Evolutionary conservation across 2,797 vertebrate species (phyloP), one percentile per base, ranked within the genome.

Genomic region (Mormyrops attenuatus): DNA sequence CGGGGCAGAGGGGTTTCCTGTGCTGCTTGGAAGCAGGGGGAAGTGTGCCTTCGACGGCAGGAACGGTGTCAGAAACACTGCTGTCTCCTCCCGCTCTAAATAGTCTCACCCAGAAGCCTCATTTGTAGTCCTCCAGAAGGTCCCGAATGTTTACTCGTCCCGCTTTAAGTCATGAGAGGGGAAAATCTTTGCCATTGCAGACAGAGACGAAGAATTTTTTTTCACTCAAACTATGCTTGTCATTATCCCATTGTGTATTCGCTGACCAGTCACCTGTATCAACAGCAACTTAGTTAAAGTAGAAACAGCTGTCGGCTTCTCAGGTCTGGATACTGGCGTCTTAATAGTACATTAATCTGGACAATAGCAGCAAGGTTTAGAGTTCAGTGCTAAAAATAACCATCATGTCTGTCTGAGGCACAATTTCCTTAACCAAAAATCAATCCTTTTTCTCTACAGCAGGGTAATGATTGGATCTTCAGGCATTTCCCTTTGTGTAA

Each of bases 281-380:
- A 50, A 85, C 22, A 52, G 49, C 49, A 52, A 52, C 47, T 50
- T 26, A 30, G 82, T 85, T 85, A 22, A 47, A 44, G 41, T 82
- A 47, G 77, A 44, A 82, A 47, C 77, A 82, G 77, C 77, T 85
- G 84, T 49, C 44, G 30, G 49, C 44, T 85, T 52, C 49, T 26
- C 11, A 85, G 22, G 22, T 85, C 84, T 17, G 49, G 84, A 50
- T 47, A 85, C 22, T 47, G 17, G 44, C 0, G 20, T 49, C 84
- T 47, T 85, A 85, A 85, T 85, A 52, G 84, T 50, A 13, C 84
- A 52, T 50, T 85, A 47, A 26, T 47, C 49, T 85, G 84, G 84
- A 52, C 49, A 49, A 26, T 49, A 47, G 80, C 80, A 49, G 20
- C 41, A 47, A 44, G 47, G 80, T 84, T 84, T 77, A 77, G 38